Conservation (phyloP, 2,888 invertebrate genomes). For the Proisotoma minuta region DNA sequence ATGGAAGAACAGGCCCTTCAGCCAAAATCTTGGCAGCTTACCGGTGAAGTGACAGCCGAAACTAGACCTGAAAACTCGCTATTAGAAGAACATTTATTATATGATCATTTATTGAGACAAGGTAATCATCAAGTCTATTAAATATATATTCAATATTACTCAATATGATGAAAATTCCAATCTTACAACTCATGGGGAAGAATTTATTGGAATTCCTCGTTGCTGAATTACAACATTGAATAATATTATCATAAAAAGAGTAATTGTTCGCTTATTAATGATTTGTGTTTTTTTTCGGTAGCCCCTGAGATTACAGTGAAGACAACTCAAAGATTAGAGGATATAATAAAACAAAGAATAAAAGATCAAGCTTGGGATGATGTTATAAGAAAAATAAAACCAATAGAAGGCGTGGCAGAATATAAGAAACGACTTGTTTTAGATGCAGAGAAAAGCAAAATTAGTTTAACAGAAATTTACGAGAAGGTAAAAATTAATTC, state of each 20-base stretch:
- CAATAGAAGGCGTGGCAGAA: slow-evolving; percentile 72
- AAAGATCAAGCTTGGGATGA: slow-evolving; percentile 94
- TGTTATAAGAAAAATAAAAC: slow-evolving; percentile 79
- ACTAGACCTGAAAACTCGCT: slow-evolving; percentile 86
- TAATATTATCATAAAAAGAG: background rate
- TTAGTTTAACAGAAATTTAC: slow-evolving; percentile 88
- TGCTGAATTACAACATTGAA: slow-evolving; percentile 29
- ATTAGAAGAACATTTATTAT: slow-evolving; percentile 84
- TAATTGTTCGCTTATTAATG: background rate
- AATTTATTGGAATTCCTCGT: slow-evolving; percentile 46
- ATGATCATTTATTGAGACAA: slow-evolving; percentile 75
- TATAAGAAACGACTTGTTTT: slow-evolving; percentile 82
- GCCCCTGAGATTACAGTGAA: slow-evolving; percentile 90
- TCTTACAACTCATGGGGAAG: slow-evolving; percentile 34
- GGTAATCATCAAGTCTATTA: slow-evolving; percentile 48
- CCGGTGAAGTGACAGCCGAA: slow-evolving; percentile 77
- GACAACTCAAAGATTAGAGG: slow-evolving; percentile 79
- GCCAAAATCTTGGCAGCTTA: slow-evolving; percentile 89
- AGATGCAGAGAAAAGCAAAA: slow-evolving; percentile 90
- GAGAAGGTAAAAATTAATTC: slow-evolving; percentile 59
- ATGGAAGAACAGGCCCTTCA: slow-evolving; percentile 68
- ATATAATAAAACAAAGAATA: slow-evolving; percentile 83
- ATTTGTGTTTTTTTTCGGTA: slow-evolving; percentile 39
- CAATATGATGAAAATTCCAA: slow-evolving; percentile 25
- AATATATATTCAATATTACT: slow-evolving; percentile 9